Evolutionary conservation across 2,888 invertebrate genomes (phyloP).

Genomic region (Branchipolynoe longqiensis): DNA sequence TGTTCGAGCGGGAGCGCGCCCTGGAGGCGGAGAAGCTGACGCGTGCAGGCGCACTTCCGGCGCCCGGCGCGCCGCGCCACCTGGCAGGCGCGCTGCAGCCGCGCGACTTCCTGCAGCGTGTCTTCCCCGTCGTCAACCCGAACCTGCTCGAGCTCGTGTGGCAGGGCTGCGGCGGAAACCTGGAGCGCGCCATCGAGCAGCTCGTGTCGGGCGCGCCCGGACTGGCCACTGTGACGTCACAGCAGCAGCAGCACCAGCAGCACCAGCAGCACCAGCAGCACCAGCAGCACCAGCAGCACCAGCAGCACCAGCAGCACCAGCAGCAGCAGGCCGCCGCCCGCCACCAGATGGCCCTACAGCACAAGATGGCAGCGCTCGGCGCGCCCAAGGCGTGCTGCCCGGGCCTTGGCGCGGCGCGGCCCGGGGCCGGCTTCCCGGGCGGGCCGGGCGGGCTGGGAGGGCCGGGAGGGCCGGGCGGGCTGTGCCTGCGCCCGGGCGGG

Average conservation of each 20-base stretch:
- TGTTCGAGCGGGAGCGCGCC: slow-evolving; percentile 78
- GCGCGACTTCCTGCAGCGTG: slow-evolving; percentile 71
- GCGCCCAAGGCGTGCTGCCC: too few relatives aligned
- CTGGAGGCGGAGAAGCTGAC: slow-evolving; percentile 68
- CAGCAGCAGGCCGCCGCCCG: neutral
- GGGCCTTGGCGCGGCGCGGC: neutral
- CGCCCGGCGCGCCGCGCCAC: slow-evolving; percentile 51
- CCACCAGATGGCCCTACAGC: slow-evolving; percentile 32
- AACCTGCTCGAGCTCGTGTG: slow-evolving; percentile 74
- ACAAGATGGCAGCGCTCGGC: neutral
- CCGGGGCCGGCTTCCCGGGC: neutral
- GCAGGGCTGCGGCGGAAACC: slow-evolving; percentile 75
- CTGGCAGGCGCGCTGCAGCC: slow-evolving; percentile 67
- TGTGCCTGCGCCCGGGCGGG: neutral
- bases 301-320: neutral
- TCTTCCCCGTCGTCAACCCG: slow-evolving; percentile 74
- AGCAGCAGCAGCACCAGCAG: neutral
- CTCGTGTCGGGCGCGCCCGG: slow-evolving; percentile 63
- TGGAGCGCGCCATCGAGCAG: slow-evolving; percentile 74
- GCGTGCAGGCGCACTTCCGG: neutral
- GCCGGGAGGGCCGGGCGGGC: too few relatives aligned
- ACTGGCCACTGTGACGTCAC: neutral
- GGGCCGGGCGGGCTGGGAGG: neutral
- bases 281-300: neutral
- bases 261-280: neutral